Conservation (phyloP, 2,888 invertebrate genomes). For the Drosophila heteroneura region DNA sequence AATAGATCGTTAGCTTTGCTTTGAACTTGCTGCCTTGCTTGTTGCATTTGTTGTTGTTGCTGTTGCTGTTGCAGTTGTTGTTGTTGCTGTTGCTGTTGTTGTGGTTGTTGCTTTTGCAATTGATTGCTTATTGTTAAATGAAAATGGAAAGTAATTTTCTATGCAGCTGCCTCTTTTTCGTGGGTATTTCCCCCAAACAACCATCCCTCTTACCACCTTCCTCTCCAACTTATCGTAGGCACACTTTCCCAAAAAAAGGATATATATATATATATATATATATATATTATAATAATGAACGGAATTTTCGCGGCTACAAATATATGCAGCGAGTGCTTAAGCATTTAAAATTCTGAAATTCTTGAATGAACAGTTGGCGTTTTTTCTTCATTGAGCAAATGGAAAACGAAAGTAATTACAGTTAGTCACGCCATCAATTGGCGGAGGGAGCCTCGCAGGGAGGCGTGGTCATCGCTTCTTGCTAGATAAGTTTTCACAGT, state of each 20-base stretch:
- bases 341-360: constrained; percentile 33
- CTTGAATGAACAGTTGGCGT: constrained; percentile 30
- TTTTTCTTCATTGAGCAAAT: constrained; percentile 54
- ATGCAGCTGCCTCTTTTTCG: constrained; percentile 60
- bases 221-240: background rate
- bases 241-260: constrained; percentile 44
- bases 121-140: constrained; percentile 81
- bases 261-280: background rate
- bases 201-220: background rate
- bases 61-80: constrained; percentile 14
- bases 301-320: constrained; percentile 28
- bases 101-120: constrained; percentile 52
- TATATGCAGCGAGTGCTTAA: constrained; percentile 21
- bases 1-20: constrained; percentile 79
- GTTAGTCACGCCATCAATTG: constrained; percentile 58
- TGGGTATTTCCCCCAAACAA: constrained; percentile 23
- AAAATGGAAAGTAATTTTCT: constrained; percentile 79
- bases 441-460: background rate
- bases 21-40: constrained; percentile 65
- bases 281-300: constrained; percentile 17
- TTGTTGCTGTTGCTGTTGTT: constrained; percentile 19
- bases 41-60: constrained; percentile 24
- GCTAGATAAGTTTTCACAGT: constrained; percentile 38
- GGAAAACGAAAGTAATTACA: constrained; percentile 75
- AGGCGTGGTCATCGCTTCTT: background rate